A percentile compares a stretch with the other conserved stretches of the same genome.
Evolutionary conservation across 2,797 vertebrate genomes (phyloP).

Genomic region (Enteromius thamalakanensis): DNA sequence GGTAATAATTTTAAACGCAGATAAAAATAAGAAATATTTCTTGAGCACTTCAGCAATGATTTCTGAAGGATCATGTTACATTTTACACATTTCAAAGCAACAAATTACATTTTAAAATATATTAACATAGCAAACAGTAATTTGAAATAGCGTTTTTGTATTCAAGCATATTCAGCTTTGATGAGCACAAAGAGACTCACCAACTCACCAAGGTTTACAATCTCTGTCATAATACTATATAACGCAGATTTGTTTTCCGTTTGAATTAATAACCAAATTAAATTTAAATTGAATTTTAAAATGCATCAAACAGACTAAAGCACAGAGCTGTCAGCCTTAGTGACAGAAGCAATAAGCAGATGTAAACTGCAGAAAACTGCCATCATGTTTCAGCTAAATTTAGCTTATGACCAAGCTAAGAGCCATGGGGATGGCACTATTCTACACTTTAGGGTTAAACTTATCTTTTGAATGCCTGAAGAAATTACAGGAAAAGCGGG

Average conservation of each 20-base stretch:
- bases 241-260: not conserved
- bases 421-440: not conserved
- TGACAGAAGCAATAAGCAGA: conserved; percentile 18
- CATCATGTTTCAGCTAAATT: conserved; percentile 27
- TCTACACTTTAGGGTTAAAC: conserved; percentile 13
- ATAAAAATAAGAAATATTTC: too few relatives aligned
- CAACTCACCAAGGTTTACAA: not conserved
- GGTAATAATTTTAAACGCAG: too few relatives aligned
- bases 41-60: too few relatives aligned
- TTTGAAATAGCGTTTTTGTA: not conserved
- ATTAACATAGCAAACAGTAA: too few relatives aligned
- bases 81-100: too few relatives aligned
- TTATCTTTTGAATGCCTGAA: conserved; percentile 14
- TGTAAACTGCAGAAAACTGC: not conserved
- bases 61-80: too few relatives aligned
- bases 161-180: not conserved
- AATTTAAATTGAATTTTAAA: not conserved
- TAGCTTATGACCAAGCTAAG: conserved; percentile 12
- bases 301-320: conserved; percentile 7
- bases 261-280: not conserved
- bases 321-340: conserved; percentile 5
- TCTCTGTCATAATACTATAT: not conserved
- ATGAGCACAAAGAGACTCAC: not conserved
- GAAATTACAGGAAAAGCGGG: conserved; percentile 10
- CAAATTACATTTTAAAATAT: too few relatives aligned